Evolutionary conservation across 2,888 invertebrate genomes (phyloP), one percentile per base, ranked within the genome.

Genomic region (Leptopterna dolabrata): DNA sequence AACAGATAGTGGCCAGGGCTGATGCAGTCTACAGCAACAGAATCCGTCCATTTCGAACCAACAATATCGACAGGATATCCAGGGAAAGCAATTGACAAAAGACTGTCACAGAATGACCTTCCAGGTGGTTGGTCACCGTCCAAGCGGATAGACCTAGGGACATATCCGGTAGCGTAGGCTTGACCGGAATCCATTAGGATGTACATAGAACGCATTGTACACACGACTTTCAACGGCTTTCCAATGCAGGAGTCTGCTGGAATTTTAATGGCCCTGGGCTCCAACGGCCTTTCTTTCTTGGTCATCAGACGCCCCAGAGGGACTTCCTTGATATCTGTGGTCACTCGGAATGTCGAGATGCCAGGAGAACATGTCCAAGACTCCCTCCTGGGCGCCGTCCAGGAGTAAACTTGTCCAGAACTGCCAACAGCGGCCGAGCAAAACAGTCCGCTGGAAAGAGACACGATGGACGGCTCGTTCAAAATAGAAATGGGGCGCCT

Each of bases 371-470:
- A 81, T 14, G 16, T 55, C 81, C 81, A 81, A 0, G n/a, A 13
- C 16, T 81, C 81, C 14, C 81, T 45, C 16, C 29, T 27, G 7
- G 81, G 47, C 47, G 55, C 81, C 4, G 81, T 81, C 81, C 81
- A 81, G n/a, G 81, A 55, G 55, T 81, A 81, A 1, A 81, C 81
- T 55, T 81, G 19, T 3, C 81, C 81, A 45, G 81, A 81, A 24
- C 51, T 51, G 29, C 81, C 81, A 19, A 81, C 51, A 55, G 51
- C 51, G 3, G 81, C 81, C 51, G 81, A 81, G 14, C 29, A 45
- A 16, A 81, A 30, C 29, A 81, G 30, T 3, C 81, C 81, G 47
- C 47, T 51, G 1, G 81, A 51, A 29, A 81, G 16, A 11, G 81
- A 81, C 29, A 51, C 29, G 3, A 81, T 81, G 14, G 81, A 51